Base-by-base conservation (phyloP, 2,888 invertebrate genomes). In the Archips xylosteana region DNA sequence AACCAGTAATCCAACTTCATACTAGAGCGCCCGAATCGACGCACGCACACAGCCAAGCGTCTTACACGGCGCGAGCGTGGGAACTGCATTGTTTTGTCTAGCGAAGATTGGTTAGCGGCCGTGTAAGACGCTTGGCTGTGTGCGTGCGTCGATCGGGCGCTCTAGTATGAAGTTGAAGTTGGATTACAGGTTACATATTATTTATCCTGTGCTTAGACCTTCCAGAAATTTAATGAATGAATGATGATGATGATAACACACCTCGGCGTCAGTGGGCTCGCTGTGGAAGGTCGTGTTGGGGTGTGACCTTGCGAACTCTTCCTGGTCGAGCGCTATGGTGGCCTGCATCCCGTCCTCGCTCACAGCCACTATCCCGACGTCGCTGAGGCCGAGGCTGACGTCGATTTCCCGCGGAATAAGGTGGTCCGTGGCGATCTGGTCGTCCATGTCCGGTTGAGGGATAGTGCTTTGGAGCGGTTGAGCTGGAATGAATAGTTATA, bases 251-350 rank as follows among this genome's bases (percentile, higher is more conserved):
- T 23, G 23, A 23, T 23, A 23, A 6, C 78, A 78, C 70, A 91
- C 93, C 88, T 87, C 91, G 62, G 83, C 89, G 0, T 92, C 93
- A 9, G 87, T 89, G 0, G 94, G 92, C 74, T 94, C 94, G 39
- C 90, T 92, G 69, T 94, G 94, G 81, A 95, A 95, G 0, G 95
- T 95, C 0, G 95, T 95, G 65, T 95, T 95, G 0, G 95, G 95
- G 75, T 95, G 95, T 0, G 93, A 87, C 12, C 92, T 77, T 0
- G 94, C 95, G 73, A 95, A 95, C 84, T 95, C 95, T 76, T 94
- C 94, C n/a, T 92, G 92, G 68, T 94, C 91, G 3, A 94, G 73
- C 2, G 89, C 84, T 23, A 92, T 89, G 39, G 91, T 90, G 0
- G 91, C 87, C 62, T 86, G 86, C 83, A 87, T 82, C 2, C 91